phyloP scores from a whole-genome alignment of 2,888 invertebrate genomes.

The Troides helena region DNA sequence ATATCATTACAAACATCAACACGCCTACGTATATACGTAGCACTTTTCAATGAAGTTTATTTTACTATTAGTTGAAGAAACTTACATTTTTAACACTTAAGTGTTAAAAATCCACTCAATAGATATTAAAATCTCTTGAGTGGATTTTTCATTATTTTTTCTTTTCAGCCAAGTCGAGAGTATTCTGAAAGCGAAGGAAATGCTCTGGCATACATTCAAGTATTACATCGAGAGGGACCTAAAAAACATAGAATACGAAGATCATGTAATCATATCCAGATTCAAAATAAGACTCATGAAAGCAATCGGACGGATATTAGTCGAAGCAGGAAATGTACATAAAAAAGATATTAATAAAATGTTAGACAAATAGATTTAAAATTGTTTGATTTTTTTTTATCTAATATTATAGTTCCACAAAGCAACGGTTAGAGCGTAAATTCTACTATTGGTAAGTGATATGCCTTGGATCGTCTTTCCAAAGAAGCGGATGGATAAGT shows the following conservation, averaged over 20 bases:
- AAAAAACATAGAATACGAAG: slow-evolving; percentile 47
- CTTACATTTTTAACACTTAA: not conserved
- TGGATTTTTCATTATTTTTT: not conserved
- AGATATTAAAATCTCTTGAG: too few species aligned
- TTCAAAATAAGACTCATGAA: slow-evolving; percentile 60
- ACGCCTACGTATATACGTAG: too few species aligned
- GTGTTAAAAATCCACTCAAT: too few species aligned
- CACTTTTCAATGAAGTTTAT: too few species aligned
- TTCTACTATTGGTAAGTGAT: too few species aligned
- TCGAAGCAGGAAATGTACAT: slow-evolving; percentile 48
- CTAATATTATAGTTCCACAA: too few species aligned
- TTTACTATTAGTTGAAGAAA: not conserved
- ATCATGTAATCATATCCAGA: slow-evolving; percentile 42
- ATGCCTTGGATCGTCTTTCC: too few species aligned
- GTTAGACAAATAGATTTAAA: slow-evolving; percentile 31
- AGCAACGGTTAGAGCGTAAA: too few species aligned
- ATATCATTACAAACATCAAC: too few species aligned
- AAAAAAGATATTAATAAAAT: slow-evolving; percentile 16
- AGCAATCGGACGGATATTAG: slow-evolving; percentile 53
- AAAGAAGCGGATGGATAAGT: too few species aligned
- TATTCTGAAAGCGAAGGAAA: slow-evolving; percentile 65
- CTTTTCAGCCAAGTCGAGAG: slow-evolving; percentile 74
- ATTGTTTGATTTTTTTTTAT: not conserved
- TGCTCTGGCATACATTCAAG: slow-evolving; percentile 70
- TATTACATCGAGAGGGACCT: slow-evolving; percentile 72